Base-by-base conservation (phyloP, 2,888 invertebrate species). In the Mylabris sibirica region DNA sequence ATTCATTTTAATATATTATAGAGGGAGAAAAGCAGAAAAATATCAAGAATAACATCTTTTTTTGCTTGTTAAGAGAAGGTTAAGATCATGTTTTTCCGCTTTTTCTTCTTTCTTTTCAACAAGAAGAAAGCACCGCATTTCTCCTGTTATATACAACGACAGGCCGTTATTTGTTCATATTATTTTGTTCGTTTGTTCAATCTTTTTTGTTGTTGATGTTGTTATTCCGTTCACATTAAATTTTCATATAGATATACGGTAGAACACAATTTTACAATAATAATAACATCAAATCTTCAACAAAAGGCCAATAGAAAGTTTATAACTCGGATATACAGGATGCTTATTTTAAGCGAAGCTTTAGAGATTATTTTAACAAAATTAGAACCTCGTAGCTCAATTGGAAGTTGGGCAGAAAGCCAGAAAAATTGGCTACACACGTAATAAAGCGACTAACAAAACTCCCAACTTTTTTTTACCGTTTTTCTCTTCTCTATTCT, bases 141-240 rank as follows among this genome's bases (percentile, higher is more conserved):
- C 44, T 17, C 44, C 17, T 17, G 44, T 44, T 44, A 4, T 44
- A 17, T 53, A 53, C 22, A 53, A 11, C 20, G 20, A 22, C 49
- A 53, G 11, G 9, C 9, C 8, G 9, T 20, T 17, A 8, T 49
- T 49, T n/a, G n/a, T 14, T 41, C 14, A 41, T n/a, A 41, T 44
- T 53, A 53, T 8, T 53, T 53, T 53, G 22, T 53, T 44, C 44
- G 44, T n/a, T 17, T 53, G 11, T 53, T 53, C 49, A 53, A 44
- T 14, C 30, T 44, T 44, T 44, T 44, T 14, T 17, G 17, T 17
- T 30, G 30, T 30, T 8, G 14, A 3, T 17, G n/a, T n/a, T 44
- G 12, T 6, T 44, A 2, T 6, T 44, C 8, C 17, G 17, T n/a
- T 30, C 30, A 8, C 30, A 30, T 30, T 38, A 12, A 38, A 38